Base-by-base conservation (phyloP, 2,888 invertebrate species). In the Troides helena region DNA sequence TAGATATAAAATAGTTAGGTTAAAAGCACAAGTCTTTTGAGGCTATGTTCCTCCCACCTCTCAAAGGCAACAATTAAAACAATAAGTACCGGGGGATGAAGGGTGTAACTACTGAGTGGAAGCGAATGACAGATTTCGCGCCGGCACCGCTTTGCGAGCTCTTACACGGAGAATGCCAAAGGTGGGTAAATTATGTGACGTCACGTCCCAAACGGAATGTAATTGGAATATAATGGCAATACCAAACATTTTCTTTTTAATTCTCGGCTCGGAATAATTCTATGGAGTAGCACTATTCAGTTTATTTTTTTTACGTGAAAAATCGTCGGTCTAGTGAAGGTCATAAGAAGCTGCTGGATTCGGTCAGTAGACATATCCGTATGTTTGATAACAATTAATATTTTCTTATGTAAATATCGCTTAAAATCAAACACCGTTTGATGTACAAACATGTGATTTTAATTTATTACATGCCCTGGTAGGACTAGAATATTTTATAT, bases 21-120 rank as follows among this genome's bases (percentile, higher is more conserved):
- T 83, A 80, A 80, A 86, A 81, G 83, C 81, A 84, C 84, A 85
- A 87, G 86, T 85, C 83, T 85, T 83, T 82, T 85, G 83, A 82
- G 84, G 81, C 81, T 77, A 83, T 90, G 85, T 59, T 85, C 89
- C 90, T 86, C 90, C 90, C 88, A 90, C 88, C 90, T 86, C 89
- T 89, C 85, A 88, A 81, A 75, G 79, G 85, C 86, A 85, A 90
- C 91, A 92, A 91, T 92, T 92, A 92, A 91, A 89, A 86, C 86
- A 84, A 80, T 84, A 82, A 88, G 87, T 83, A 84, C 78, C 74
- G 78, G 80, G 83, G 83, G 83, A 79, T 74, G 81, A 71, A 83
- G 81, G 83, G 85, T 81, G 86, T 81, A 86, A 86, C 87, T 88
- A 89, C 89, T 89, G 81, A 92, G 91, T 90, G 88, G 86, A 86